A percentile compares a stretch with the other conserved stretches of the same genome.
phyloP scores from a whole-genome alignment of 2,888 invertebrate genomes.

The Micoletzkya japonica region DNA sequence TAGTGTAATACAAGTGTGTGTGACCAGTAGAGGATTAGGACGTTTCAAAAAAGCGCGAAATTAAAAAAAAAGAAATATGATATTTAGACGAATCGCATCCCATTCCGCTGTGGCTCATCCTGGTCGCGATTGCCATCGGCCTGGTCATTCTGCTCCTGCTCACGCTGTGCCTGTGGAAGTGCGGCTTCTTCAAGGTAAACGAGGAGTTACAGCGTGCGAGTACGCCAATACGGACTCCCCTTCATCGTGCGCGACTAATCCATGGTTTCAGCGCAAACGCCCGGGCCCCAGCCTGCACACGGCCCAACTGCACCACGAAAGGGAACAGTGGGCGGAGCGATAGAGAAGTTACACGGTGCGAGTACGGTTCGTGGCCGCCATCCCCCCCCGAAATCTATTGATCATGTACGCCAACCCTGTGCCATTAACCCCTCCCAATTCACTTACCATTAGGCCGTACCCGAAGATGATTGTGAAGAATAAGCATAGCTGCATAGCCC shows the following conservation, averaged over 20 bases:
- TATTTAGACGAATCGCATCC: conserved; percentile 39
- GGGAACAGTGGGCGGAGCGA: conserved; percentile 20
- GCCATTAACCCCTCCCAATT: too few species aligned
- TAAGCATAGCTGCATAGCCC: too few species aligned
- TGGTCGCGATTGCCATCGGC: conserved; percentile 49
- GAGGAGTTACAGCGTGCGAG: too few species aligned
- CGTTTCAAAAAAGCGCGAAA: too few species aligned
- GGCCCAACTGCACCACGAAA: conserved; percentile 24
- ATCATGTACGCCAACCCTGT: too few species aligned
- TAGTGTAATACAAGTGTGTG: too few species aligned
- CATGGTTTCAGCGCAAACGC: conserved; percentile 54
- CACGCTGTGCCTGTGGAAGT: conserved; percentile 36
- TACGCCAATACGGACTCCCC: background rate
- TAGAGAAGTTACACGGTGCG: background rate
- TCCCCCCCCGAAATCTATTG: too few species aligned
- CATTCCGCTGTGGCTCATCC: conserved; percentile 46
- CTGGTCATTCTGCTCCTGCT: conserved; percentile 54
- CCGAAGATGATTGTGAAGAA: too few species aligned
- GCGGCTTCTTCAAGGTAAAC: conserved; percentile 50
- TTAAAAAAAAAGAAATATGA: background rate
- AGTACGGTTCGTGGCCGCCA: background rate
- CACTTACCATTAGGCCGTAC: too few species aligned
- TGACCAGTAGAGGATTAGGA: too few species aligned
- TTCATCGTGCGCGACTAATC: conserved; percentile 28
- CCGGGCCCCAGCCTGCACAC: conserved; percentile 31